Percentiles rank a stretch among this genome's conserved stretches.
These are phyloP conservation scores for Rachycentron canadum DNA, from an alignment of 2,797 vertebrate species.

Conservation along the genomic window DNA sequence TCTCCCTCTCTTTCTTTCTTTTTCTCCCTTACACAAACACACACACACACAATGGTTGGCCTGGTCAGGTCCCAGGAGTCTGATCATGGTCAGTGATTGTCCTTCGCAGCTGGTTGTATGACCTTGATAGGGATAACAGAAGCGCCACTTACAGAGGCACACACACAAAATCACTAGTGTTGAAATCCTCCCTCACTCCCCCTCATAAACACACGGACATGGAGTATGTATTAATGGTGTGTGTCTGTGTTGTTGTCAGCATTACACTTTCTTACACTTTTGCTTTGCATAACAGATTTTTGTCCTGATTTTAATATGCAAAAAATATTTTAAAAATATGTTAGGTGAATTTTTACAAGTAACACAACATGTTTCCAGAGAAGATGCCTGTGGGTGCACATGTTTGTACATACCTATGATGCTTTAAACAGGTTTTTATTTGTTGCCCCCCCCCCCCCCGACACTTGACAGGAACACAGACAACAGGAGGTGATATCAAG, in stretches of 20 bases:
- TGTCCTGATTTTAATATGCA: slow-evolving; percentile 3
- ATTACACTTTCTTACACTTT: slow-evolving; percentile 22
- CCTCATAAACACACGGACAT: slow-evolving; percentile 23
- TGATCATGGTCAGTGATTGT: slow-evolving; percentile 68
- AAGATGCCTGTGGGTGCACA: not conserved
- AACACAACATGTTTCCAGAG: not conserved
- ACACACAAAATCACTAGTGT: not conserved
- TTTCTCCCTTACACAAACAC: not conserved
- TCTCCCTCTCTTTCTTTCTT: not conserved
- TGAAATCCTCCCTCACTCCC: slow-evolving; percentile 17
- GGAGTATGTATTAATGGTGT: not conserved
- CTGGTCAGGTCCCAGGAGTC: slow-evolving; percentile 48
- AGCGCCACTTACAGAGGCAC: slow-evolving; percentile 50
- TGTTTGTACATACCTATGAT: slow-evolving; percentile 12
- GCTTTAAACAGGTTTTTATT: slow-evolving; percentile 9
- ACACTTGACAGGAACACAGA: slow-evolving; percentile 26
- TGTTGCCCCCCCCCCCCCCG: not conserved
- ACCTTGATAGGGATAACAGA: slow-evolving; percentile 69
- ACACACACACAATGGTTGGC: slow-evolving; percentile 8
- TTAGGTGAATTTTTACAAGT: not conserved
- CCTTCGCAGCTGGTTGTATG: slow-evolving; percentile 68
- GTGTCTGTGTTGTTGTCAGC: slow-evolving; percentile 11
- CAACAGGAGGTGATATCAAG: slow-evolving; percentile 15
- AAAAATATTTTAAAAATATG: not conserved
- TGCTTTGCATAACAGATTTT: slow-evolving; percentile 8